phyloP scores from a whole-genome alignment of 2,797 vertebrate genomes.

The Nyctalus aviator region DNA sequence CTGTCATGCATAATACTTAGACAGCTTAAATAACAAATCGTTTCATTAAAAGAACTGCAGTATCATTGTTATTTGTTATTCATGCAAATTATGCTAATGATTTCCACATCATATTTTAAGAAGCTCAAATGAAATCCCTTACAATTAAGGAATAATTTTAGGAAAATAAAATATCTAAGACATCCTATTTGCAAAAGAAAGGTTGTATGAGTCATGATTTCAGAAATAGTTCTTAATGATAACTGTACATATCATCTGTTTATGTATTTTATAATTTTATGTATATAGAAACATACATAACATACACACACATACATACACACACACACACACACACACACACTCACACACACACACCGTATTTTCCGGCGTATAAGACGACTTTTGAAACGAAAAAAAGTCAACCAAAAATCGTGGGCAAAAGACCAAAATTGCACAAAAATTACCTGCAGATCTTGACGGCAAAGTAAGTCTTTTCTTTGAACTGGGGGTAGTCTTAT shows the following conservation, averaged over 20 bases:
- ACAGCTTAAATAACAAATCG: constrained; percentile 74
- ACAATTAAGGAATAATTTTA: constrained; percentile 67
- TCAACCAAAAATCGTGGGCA: too few species aligned
- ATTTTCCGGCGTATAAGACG: too few species aligned
- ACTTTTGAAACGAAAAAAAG: too few species aligned
- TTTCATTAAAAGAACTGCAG: constrained; percentile 73
- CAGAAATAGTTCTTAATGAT: not conserved
- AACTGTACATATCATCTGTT: not conserved
- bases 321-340: too few species aligned
- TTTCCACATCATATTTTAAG: constrained; percentile 49
- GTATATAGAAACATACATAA: not conserved
- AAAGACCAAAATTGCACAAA: too few species aligned
- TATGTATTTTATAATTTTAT: not conserved
- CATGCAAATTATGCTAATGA: constrained; percentile 72
- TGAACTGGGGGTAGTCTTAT: too few species aligned
- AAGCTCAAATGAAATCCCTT: constrained; percentile 46
- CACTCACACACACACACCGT: too few species aligned
- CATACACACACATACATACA: not conserved
- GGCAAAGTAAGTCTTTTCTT: too few species aligned
- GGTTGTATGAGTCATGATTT: constrained; percentile 2
- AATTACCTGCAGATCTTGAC: too few species aligned
- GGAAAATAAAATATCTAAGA: not conserved
- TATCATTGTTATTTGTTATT: constrained; percentile 76
- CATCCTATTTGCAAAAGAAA: not conserved
- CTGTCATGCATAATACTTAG: constrained; percentile 65